phyloP scores from a whole-genome alignment of 2,888 invertebrate genomes.

The Hyposoter didymator region DNA sequence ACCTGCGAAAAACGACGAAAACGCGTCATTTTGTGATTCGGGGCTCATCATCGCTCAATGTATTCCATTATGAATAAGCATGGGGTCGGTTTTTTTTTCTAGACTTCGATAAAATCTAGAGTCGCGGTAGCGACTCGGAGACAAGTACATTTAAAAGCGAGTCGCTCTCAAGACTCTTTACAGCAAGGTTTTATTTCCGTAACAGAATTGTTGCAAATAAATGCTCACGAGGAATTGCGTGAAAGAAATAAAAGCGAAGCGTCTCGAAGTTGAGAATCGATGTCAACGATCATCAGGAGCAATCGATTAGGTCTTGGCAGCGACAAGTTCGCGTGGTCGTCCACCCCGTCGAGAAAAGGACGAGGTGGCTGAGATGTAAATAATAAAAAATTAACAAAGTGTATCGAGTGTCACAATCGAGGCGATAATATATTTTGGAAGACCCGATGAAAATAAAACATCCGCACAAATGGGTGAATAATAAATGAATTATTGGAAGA shows the following conservation, averaged over 20 bases:
- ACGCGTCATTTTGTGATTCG: too few relatives aligned
- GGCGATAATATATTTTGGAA: not conserved
- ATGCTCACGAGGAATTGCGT: too few relatives aligned
- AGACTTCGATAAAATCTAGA: too few relatives aligned
- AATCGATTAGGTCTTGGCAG: not conserved
- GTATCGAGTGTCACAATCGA: slow-evolving; percentile 16
- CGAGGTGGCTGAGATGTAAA: slow-evolving; percentile 17
- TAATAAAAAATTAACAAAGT: slow-evolving; percentile 17
- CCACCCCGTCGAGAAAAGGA: not conserved
- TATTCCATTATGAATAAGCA: too few relatives aligned
- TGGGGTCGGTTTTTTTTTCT: too few relatives aligned
- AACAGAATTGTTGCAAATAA: too few relatives aligned
- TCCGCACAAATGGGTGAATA: slow-evolving; percentile 25
- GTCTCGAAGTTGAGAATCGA: slow-evolving; percentile 31
- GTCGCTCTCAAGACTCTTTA: too few relatives aligned
- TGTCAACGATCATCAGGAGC: not conserved
- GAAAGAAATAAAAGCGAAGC: slow-evolving; percentile 27
- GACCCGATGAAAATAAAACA: not conserved
- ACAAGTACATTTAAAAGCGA: too few relatives aligned
- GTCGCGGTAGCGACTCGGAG: too few relatives aligned
- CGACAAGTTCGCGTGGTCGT: slow-evolving; percentile 26
- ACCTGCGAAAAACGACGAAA: too few relatives aligned
- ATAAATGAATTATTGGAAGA: not conserved
- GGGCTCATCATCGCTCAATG: too few relatives aligned
- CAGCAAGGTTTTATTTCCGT: too few relatives aligned